A percentile compares a stretch with the other conserved stretches of the same genome.
phyloP scores from a whole-genome alignment of 2,888 invertebrate genomes.

The Caenorhabditis imperialis region DNA sequence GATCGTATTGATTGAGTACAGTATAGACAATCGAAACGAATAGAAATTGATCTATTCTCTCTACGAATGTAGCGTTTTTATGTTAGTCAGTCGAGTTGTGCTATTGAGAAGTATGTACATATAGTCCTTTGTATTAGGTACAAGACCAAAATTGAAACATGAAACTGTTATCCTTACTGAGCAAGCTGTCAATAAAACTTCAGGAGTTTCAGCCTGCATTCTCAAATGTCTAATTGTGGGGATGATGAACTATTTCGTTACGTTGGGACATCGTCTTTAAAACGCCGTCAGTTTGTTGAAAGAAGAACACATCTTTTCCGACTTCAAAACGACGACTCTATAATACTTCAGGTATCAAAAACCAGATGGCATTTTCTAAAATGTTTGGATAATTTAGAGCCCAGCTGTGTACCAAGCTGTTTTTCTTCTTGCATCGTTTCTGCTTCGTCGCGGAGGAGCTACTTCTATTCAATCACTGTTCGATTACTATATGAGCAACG shows the following conservation, averaged over 20 bases:
- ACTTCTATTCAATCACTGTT: constrained; percentile 76
- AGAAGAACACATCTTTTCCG: constrained; percentile 77
- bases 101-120: too few relatives aligned
- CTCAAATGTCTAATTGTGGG: constrained; percentile 76
- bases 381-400: constrained; percentile 59
- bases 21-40: too few relatives aligned
- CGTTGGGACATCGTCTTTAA: constrained; percentile 76
- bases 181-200: too few relatives aligned
- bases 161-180: too few relatives aligned
- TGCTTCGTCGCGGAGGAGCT: constrained; percentile 76
- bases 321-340: constrained; percentile 70
- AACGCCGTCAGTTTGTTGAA: constrained; percentile 78
- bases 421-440: constrained; percentile 66
- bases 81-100: too few relatives aligned
- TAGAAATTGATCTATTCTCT: too few relatives aligned
- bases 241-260: constrained; percentile 77
- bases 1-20: too few relatives aligned
- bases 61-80: too few relatives aligned
- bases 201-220: constrained; percentile 72
- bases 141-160: too few relatives aligned
- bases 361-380: background rate
- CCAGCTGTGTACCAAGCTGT: constrained; percentile 76
- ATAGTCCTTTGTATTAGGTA: too few relatives aligned
- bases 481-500: constrained; percentile 68
- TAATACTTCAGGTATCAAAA: constrained; percentile 57